These are phyloP conservation scores for Tauraco hartlaubi DNA, from an alignment of 2,797 vertebrate genomes.

Conservation along the genomic window DNA sequence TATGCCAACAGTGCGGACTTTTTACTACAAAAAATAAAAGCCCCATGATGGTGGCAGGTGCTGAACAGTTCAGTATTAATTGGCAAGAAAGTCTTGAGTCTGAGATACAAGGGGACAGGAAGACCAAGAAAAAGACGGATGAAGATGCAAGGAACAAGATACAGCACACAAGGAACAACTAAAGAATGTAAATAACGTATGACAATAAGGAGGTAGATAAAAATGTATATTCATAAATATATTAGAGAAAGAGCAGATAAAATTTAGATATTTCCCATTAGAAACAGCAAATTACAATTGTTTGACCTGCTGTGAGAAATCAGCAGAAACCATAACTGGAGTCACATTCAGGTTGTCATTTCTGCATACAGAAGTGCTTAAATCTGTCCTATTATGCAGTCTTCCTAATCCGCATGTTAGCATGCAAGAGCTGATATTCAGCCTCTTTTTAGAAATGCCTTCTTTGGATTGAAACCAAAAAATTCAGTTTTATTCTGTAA, in stretches of 20 bases:
- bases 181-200: not conserved
- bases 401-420: constrained; percentile 6
- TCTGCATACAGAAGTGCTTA: not conserved
- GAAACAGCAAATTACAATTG: not conserved
- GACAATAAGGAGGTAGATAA: not conserved
- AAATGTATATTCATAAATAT: not conserved
- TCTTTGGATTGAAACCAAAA: not conserved
- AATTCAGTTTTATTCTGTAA: not conserved
- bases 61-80: not conserved
- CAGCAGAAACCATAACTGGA: not conserved
- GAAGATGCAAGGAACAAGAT: not conserved
- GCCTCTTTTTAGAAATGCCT: not conserved
- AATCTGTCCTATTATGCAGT: not conserved
- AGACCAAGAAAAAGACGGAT: not conserved
- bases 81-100: not conserved
- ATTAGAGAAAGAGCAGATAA: not conserved
- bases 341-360: not conserved
- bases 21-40: not conserved
- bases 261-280: not conserved
- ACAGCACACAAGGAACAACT: not conserved
- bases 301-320: not conserved
- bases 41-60: not conserved
- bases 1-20: not conserved
- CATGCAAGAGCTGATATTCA: not conserved
- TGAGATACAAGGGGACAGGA: not conserved